Percentiles rank a stretch among this genome's conserved stretches.
Conservation (phyloP, 2,888 invertebrate species). For the Periphyllus acericola region DNA sequence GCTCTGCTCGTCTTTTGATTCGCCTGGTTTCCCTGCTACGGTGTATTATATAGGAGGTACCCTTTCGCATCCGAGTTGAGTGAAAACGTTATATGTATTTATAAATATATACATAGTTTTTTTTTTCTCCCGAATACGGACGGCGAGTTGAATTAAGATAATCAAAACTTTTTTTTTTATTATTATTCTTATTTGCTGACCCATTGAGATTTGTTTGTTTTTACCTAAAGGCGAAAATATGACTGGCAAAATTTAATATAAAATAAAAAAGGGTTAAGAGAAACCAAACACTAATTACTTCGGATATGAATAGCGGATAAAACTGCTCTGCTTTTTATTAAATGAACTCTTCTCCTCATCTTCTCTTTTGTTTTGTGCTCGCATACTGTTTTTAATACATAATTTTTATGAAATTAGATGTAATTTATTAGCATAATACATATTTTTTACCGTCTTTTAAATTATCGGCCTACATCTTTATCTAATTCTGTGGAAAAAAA, state of each 20-base stretch:
- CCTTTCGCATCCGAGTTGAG: background rate
- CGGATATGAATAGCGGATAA: background rate
- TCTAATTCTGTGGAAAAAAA: constrained; percentile 8
- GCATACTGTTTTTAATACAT: constrained; percentile 11
- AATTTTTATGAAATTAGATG: constrained; percentile 19
- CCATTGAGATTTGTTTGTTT: constrained; percentile 54
- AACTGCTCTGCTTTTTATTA: constrained; percentile 23
- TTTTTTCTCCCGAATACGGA: background rate
- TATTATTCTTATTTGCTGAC: constrained; percentile 45
- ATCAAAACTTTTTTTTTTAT: constrained; percentile 49
- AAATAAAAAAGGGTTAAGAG: constrained; percentile 45
- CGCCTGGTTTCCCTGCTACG: background rate
- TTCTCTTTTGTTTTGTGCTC: constrained; percentile 1
- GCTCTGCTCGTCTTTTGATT: background rate
- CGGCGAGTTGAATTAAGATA: constrained; percentile 36
- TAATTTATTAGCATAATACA: constrained; percentile 40
- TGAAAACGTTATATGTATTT: background rate
- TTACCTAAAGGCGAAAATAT: constrained; percentile 40
- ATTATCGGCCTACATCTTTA: constrained; percentile 16
- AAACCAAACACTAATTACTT: constrained; percentile 51
- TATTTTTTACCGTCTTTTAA: constrained; percentile 28
- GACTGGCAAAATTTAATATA: constrained; percentile 44
- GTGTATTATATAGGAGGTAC: background rate
- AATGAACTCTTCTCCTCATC: constrained; percentile 30
- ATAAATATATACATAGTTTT: background rate